A percentile compares a stretch with the other conserved stretches of the same genome.
phyloP scores from a whole-genome alignment of 2,797 vertebrate genomes.

The Yasuhikotakia modesta region DNA sequence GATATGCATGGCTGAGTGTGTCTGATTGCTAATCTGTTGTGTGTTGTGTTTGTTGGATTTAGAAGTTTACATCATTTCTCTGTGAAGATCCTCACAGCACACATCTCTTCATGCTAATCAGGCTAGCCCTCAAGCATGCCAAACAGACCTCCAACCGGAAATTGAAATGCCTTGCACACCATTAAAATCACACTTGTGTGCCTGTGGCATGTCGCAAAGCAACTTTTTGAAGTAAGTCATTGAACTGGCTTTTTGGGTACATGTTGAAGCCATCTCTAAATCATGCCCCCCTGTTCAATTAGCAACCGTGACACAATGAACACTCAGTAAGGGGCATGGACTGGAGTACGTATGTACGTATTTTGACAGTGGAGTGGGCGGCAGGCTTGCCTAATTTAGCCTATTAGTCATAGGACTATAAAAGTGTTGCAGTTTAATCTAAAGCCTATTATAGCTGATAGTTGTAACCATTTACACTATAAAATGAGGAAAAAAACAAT shows the following conservation, averaged over 20 bases:
- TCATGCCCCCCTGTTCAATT: conserved; percentile 50
- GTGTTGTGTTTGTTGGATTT: not conserved
- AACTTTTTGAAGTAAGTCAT: conserved; percentile 42
- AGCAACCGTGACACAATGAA: conserved; percentile 37
- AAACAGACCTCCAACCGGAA: not conserved
- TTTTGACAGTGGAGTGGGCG: conserved; percentile 54
- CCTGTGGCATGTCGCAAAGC: not conserved
- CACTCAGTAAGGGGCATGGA: conserved; percentile 12
- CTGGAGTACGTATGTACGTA: too few species aligned
- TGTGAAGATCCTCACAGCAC: conserved; percentile 3
- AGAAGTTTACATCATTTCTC: not conserved
- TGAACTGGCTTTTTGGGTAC: conserved; percentile 57
- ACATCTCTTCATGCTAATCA: too few species aligned
- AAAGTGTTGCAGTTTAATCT: conserved; percentile 69
- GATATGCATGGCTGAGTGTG: conserved; percentile 4
- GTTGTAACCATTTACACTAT: conserved; percentile 61
- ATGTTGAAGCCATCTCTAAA: conserved; percentile 68
- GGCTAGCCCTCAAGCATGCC: conserved; percentile 8
- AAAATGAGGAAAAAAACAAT: conserved; percentile 68
- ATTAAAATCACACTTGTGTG: not conserved
- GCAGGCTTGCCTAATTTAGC: conserved; percentile 63
- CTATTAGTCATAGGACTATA: conserved; percentile 71
- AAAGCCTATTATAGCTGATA: conserved; percentile 71
- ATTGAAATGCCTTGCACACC: not conserved
- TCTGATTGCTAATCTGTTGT: conserved; percentile 19